Base-by-base conservation (phyloP, 30 jellyfish, hydroid and myxozoan species). In the Turritopsis dohrnii region DNA sequence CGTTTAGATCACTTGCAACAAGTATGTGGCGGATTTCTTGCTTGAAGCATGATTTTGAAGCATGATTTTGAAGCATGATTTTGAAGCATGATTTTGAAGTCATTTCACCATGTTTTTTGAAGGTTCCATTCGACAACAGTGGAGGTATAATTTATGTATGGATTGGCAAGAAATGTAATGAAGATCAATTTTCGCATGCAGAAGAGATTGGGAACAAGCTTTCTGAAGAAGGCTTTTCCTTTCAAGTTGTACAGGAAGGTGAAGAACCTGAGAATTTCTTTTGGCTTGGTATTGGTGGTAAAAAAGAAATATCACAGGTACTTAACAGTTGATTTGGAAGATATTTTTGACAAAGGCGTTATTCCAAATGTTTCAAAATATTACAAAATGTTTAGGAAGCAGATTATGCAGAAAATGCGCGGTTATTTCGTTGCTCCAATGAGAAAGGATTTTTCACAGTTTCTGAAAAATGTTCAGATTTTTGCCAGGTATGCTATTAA, bases 211-310 rank as follows among this genome's bases (percentile, higher is more conserved):
- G 97, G 0, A 90, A 90, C 41, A 94, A 89, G 66, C 71, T 94
- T 22, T 84, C 96, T 84, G 96, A 94, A 94, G 99, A 94, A 66
- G 95, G 95, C 7, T 94, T 85, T 65, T 95, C 99, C n/a, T 89
- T 95, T 27, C 98, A 87, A 71, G 87, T 90, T n/a, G 86, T 91
- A 22, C 92, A 82, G 53, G 99, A 95, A 79, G 97, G 97, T 0
- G 98, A 95, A 53, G 99, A 95, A 81, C 98, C 98, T 4, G 99
- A 95, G 75, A 93, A 95, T 52, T 95, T 95, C 90, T 94, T 94
- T 65, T 95, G 99, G 99, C 84, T 82, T 81, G 97, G 97, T 20
- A 90, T 95, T 79, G 99, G 99, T 27, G 99, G 99, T 13, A 85
- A 90, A 71, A 88, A 91, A 53, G 96, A 84, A 25, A 88, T 94